phyloP scores from a whole-genome alignment of 2,888 invertebrate species.

The Drosophila sordidapex region DNA sequence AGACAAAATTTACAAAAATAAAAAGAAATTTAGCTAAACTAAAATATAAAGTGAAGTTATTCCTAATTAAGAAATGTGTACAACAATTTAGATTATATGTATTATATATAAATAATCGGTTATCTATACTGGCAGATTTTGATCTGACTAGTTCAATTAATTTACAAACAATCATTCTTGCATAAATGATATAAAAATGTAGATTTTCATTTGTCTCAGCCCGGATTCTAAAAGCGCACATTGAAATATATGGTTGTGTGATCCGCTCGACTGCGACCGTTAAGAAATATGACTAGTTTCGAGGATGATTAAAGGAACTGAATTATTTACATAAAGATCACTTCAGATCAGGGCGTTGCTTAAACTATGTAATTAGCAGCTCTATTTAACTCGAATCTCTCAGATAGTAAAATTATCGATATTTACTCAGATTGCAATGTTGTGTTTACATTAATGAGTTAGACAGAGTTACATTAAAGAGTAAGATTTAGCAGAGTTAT shows the following conservation, averaged over 20 bases:
- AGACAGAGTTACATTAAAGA: too few relatives aligned
- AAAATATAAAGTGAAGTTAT: too few relatives aligned
- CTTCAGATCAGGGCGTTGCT: too few relatives aligned
- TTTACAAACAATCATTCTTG: not conserved
- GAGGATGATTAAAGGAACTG: not conserved
- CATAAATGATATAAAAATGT: not conserved
- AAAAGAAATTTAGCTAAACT: not conserved
- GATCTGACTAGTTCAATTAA: not conserved
- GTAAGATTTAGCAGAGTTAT: too few relatives aligned
- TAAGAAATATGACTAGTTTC: not conserved
- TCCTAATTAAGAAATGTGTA: not conserved
- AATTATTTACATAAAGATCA: not conserved
- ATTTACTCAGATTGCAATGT: too few relatives aligned
- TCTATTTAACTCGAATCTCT: too few relatives aligned
- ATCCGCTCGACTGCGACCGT: not conserved
- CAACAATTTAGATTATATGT: not conserved
- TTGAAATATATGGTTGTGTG: not conserved
- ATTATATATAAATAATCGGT: not conserved
- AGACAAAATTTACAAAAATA: not conserved
- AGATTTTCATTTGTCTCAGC: not conserved
- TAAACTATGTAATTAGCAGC: not conserved
- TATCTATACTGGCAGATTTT: not conserved
- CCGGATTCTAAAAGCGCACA: not conserved
- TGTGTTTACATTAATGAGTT: too few relatives aligned
- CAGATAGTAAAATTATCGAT: too few relatives aligned